phyloP scores from a whole-genome alignment of 2,113 vertebrate species.

The Petaurus breviceps region DNA sequence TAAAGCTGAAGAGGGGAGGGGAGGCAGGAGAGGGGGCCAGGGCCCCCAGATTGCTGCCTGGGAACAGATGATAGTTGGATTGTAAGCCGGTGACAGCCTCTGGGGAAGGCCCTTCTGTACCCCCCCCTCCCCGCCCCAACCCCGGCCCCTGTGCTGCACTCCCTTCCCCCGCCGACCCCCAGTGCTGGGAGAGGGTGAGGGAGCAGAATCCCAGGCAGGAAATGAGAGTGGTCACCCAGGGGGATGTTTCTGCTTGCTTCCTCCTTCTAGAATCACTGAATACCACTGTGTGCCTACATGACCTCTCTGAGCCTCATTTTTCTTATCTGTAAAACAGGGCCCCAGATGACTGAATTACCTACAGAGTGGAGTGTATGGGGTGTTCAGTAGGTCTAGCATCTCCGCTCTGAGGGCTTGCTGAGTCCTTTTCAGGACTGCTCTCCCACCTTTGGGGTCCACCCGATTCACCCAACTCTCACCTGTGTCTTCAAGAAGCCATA shows the following conservation, averaged over 20 bases:
- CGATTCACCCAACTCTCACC: neutral
- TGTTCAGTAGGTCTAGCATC: neutral
- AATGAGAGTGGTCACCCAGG: neutral
- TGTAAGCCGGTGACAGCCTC: neutral
- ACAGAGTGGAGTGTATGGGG: neutral
- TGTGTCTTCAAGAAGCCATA: too few species aligned
- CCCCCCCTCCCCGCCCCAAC: too few species aligned
- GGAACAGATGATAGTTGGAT: constrained; percentile 72
- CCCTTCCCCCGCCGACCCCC: too few species aligned
- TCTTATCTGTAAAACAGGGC: neutral
- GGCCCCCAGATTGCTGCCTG: constrained; percentile 55
- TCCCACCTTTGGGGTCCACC: neutral
- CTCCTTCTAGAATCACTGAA: neutral
- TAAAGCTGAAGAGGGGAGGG: constrained; percentile 68
- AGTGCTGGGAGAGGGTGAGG: neutral
- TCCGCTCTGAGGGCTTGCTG: too few species aligned
- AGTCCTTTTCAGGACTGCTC: neutral
- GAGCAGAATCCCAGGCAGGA: neutral
- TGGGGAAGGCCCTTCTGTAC: accelerated
- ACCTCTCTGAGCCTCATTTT: neutral
- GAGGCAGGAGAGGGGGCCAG: constrained; percentile 63
- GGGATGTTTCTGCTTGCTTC: neutral
- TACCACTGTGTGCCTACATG: neutral
- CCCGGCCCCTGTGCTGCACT: too few species aligned
- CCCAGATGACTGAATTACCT: neutral